phyloP scores from a whole-genome alignment of 2,888 invertebrate genomes.

The Uropetala carovei region DNA sequence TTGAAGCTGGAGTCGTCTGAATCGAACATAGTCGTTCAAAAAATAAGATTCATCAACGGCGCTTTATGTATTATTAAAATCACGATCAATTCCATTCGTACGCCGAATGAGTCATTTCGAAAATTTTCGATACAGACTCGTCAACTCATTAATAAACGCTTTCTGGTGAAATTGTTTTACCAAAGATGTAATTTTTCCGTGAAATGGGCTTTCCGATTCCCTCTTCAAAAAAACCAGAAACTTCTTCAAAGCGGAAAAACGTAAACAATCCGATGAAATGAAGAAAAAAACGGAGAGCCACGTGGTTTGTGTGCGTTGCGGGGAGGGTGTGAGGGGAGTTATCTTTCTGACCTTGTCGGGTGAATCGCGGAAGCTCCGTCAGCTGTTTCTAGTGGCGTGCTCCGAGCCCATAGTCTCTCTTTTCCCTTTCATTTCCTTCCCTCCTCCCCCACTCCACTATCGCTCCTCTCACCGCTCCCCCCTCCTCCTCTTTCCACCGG shows the following conservation, averaged over 20 bases:
- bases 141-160: no score
- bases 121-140: no score
- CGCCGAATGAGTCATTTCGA: no score
- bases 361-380: conserved; percentile 45
- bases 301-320: not conserved
- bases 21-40: no score
- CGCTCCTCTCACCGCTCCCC: not conserved
- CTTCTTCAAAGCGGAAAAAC: conserved; percentile 4
- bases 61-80: no score
- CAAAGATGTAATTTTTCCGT: not conserved
- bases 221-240: not conserved
- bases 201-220: not conserved
- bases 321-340: not conserved
- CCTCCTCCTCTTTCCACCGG: not conserved
- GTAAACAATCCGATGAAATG: conserved; percentile 15
- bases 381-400: conserved; percentile 64
- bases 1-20: no score
- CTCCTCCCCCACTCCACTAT: not conserved
- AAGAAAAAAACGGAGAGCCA: not conserved
- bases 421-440: not conserved
- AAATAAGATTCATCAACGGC: no score
- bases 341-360: conserved; percentile 59
- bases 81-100: no score
- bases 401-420: conserved; percentile 48
- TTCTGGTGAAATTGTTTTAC: no score